Evolutionary conservation across 1,140 invertebrate species (phyloP).

Genomic region (Phortica variegata): DNA sequence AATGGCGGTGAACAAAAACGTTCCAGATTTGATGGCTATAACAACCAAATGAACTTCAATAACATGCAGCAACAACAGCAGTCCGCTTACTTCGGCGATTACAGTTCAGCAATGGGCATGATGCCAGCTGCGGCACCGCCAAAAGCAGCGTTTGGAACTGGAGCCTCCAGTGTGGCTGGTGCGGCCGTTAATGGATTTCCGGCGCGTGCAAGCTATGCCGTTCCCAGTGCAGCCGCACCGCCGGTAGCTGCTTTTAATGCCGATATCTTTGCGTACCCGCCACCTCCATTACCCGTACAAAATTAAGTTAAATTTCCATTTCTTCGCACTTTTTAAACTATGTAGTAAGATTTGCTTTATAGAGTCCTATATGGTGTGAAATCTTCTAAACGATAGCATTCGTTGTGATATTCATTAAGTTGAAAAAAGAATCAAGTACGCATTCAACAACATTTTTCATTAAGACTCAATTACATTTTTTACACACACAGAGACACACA

Average conservation of each 20-base stretch:
- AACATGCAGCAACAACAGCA: slow-evolving; percentile 39
- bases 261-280: slow-evolving; percentile 43
- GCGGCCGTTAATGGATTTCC: slow-evolving; percentile 37
- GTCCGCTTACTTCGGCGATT: slow-evolving; percentile 12
- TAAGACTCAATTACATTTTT: slow-evolving; percentile 7
- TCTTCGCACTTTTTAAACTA: slow-evolving; percentile 21
- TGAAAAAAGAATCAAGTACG: slow-evolving; percentile 47
- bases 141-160: slow-evolving; percentile 2
- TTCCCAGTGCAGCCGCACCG: slow-evolving; percentile 30
- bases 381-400: too few species aligned
- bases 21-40: slow-evolving; percentile 33
- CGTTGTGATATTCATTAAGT: too few species aligned
- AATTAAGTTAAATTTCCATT: slow-evolving; percentile 46
- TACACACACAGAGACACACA: neutral
- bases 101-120: slow-evolving; percentile 16
- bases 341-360: slow-evolving; percentile 49
- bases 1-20: slow-evolving; percentile 41
- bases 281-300: slow-evolving; percentile 52
- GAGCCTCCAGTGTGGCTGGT: slow-evolving; percentile 32
- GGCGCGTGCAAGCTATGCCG: slow-evolving; percentile 17
- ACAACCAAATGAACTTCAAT: slow-evolving; percentile 28
- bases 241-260: slow-evolving; percentile 37
- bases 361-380: too few species aligned
- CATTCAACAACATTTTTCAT: slow-evolving; percentile 19
- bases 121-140: slow-evolving; percentile 13